phyloP scores from a whole-genome alignment of 2,113 vertebrate genomes.

The Pseudopodoces humilis region DNA sequence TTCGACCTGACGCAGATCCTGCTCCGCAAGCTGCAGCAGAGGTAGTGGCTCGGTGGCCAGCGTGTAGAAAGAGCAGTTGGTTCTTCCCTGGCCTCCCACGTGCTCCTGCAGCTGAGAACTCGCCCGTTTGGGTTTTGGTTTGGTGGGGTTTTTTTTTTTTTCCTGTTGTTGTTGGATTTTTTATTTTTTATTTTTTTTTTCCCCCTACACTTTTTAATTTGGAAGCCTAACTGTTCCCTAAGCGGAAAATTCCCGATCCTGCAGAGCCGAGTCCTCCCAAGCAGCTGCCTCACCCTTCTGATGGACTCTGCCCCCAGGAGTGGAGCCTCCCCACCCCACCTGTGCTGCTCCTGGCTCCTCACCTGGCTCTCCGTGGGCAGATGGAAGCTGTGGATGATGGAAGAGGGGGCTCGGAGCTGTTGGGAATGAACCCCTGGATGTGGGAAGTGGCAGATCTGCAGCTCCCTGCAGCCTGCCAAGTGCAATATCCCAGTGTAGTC shows the following conservation, averaged over 20 bases:
- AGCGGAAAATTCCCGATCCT: neutral
- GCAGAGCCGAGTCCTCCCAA: neutral
- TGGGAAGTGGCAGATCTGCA: neutral
- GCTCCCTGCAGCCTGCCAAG: neutral
- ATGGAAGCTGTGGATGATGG: neutral
- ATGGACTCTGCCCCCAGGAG: neutral
- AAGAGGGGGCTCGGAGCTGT: neutral
- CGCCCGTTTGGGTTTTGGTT: neutral
- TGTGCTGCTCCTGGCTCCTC: conserved; percentile 35
- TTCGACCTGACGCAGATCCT: conserved; percentile 96
- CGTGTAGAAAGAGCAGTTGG: neutral
- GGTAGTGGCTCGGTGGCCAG: conserved; percentile 27
- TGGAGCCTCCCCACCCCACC: neutral
- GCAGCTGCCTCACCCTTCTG: neutral
- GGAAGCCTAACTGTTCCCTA: neutral
- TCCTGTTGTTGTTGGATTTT: neutral
- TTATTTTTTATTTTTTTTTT: neutral
- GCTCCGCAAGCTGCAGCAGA: conserved; percentile 80
- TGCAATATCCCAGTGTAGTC: conserved; percentile 21
- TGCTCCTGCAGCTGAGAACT: neutral
- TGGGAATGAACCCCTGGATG: neutral
- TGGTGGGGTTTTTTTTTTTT: neutral
- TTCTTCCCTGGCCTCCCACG: neutral
- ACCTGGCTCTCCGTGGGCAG: neutral
- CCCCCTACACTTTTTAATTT: neutral